These are phyloP conservation scores for Steinernema scapterisci DNA, from an alignment of 2,888 invertebrate genomes.

Conservation along the genomic window DNA sequence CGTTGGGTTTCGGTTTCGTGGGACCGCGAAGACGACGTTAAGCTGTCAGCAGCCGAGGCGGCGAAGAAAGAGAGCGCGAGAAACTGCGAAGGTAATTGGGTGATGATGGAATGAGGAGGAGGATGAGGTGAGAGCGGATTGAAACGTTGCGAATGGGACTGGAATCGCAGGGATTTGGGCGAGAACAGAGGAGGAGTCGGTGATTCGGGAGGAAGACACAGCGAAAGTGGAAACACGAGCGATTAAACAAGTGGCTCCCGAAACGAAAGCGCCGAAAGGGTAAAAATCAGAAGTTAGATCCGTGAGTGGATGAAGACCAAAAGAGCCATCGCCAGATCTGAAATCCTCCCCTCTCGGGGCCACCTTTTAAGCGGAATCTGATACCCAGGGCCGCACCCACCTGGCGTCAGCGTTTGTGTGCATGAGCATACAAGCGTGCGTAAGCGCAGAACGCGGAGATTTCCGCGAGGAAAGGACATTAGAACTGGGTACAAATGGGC, in stretches of 20 bases:
- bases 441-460: slow-evolving; percentile 24
- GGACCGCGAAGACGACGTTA: not conserved
- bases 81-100: slow-evolving; percentile 16
- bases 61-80: not conserved
- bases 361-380: slow-evolving; percentile 26
- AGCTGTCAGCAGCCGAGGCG: slow-evolving; percentile 28
- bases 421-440: not conserved
- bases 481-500: not conserved
- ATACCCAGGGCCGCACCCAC: not conserved
- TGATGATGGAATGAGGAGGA: not conserved
- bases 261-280: too few relatives aligned
- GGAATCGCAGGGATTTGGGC: not conserved
- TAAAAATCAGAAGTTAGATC: too few relatives aligned
- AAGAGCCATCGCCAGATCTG: too few relatives aligned
- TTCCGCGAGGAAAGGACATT: not conserved
- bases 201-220: not conserved
- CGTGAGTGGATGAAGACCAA: too few relatives aligned
- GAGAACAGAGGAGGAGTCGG: not conserved
- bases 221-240: too few relatives aligned
- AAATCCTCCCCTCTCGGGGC: too few relatives aligned
- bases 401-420: not conserved
- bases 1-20: slow-evolving; percentile 10
- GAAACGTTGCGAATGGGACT: not conserved
- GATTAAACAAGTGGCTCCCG: too few relatives aligned
- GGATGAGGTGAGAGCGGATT: slow-evolving; percentile 12